These are phyloP conservation scores for Pavo muticus DNA, from an alignment of 2,113 vertebrate genomes.

Conservation along the genomic window DNA sequence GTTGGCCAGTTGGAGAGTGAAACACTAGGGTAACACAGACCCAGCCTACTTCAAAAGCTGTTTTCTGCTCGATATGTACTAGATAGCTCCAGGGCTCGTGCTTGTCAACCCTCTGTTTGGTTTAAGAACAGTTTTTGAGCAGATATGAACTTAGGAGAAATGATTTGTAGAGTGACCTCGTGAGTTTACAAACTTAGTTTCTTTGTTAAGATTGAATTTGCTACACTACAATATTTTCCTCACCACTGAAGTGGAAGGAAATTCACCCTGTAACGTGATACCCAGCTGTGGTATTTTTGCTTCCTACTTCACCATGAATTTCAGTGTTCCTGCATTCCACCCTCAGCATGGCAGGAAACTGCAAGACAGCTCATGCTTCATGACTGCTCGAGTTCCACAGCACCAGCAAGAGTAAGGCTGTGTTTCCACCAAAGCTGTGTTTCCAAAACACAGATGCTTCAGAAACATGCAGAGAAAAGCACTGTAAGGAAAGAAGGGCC, in stretches of 20 bases:
- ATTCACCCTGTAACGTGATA: not conserved
- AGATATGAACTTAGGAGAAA: not conserved
- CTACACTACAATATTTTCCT: not conserved
- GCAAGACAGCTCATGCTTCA: not conserved
- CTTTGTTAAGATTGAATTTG: not conserved
- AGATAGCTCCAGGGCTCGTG: not conserved
- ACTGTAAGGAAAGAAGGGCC: not conserved
- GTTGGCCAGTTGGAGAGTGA: slow-evolving; percentile 37
- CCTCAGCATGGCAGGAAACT: not conserved
- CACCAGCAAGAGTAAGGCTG: not conserved
- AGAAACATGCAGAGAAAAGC: not conserved
- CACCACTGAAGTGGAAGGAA: not conserved
- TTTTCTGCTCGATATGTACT: not conserved
- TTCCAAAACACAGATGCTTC: not conserved
- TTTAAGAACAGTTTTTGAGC: not conserved
- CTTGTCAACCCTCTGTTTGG: not conserved
- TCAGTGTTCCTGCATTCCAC: not conserved
- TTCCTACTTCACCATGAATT: not conserved
- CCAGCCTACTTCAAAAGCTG: slow-evolving; percentile 19
- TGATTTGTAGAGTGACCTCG: not conserved
- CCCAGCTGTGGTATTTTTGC: not conserved
- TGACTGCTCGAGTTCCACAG: not conserved
- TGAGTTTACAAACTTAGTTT: not conserved
- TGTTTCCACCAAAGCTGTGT: not conserved
- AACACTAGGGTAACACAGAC: not conserved